These are phyloP conservation scores for Tachyglossus aculeatus DNA, from an alignment of 2,797 vertebrate species.

Conservation along the genomic window DNA sequence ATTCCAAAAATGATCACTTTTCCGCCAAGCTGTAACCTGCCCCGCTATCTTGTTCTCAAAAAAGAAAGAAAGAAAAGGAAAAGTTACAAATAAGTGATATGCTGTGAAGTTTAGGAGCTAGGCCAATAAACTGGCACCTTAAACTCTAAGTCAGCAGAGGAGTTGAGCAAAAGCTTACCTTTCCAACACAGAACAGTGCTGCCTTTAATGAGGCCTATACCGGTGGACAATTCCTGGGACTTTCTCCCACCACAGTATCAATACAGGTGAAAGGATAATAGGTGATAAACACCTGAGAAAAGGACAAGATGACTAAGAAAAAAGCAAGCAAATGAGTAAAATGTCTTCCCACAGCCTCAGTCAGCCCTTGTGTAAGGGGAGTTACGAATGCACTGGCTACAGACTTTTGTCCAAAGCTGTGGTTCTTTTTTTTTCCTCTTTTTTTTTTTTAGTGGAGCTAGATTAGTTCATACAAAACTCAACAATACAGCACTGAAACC, in stretches of 20 bases:
- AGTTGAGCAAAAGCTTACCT: slow-evolving; percentile 81
- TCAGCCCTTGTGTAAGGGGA: slow-evolving; percentile 88
- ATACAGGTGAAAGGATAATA: slow-evolving; percentile 70
- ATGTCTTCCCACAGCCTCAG: slow-evolving; percentile 86
- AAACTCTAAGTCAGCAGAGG: slow-evolving; percentile 68
- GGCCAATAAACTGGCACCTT: slow-evolving; percentile 69
- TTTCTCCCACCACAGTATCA: slow-evolving; percentile 72
- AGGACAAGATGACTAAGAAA: slow-evolving; percentile 72
- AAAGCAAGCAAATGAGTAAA: slow-evolving; percentile 78
- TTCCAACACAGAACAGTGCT: slow-evolving; percentile 73
- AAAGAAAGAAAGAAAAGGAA: slow-evolving; percentile 18
- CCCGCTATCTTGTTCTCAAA: slow-evolving; percentile 37
- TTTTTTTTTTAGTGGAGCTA: slow-evolving; percentile 98
- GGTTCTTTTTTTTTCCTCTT: slow-evolving; percentile 84
- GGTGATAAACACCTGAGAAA: slow-evolving; percentile 77
- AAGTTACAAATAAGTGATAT: slow-evolving; percentile 53
- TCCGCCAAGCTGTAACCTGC: slow-evolving; percentile 52
- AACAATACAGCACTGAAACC: slow-evolving; percentile 99
- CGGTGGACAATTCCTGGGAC: slow-evolving; percentile 76
- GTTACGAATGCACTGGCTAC: slow-evolving; percentile 96
- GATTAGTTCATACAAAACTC: slow-evolving; percentile 99
- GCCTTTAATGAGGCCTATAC: slow-evolving; percentile 76
- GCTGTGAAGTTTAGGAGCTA: slow-evolving; percentile 73
- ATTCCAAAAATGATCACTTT: slow-evolving; percentile 52
- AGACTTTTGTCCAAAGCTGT: slow-evolving; percentile 99